Conservation (phyloP, 2,888 invertebrate species). For the Drosophila robusta region DNA sequence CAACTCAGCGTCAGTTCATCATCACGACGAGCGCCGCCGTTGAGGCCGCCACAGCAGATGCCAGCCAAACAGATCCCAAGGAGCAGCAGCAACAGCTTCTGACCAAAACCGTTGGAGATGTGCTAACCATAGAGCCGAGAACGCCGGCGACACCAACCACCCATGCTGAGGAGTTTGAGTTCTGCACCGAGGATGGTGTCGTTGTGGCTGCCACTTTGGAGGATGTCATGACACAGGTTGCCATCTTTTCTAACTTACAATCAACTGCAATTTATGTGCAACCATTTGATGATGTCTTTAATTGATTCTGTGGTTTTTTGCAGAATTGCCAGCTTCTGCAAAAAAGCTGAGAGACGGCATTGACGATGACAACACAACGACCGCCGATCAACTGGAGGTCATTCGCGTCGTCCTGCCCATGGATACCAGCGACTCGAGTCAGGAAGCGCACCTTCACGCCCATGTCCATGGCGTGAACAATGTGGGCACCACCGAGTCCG, state of each 20-base stretch:
- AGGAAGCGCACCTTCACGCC: slow-evolving; percentile 70
- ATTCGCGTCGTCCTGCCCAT: slow-evolving; percentile 83
- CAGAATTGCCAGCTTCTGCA: slow-evolving; percentile 74
- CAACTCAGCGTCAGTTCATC: slow-evolving; percentile 83
- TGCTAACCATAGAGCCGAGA: slow-evolving; percentile 61
- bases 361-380: slow-evolving; percentile 36
- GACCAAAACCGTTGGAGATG: slow-evolving; percentile 36
- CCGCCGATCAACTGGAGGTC: slow-evolving; percentile 74
- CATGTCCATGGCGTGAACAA: slow-evolving; percentile 63
- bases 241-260: not conserved
- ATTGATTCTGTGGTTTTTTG: slow-evolving; percentile 34
- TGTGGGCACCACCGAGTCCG: slow-evolving; percentile 52
- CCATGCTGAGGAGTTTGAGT: slow-evolving; percentile 68
- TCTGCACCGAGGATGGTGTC: slow-evolving; percentile 69
- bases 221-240: slow-evolving; percentile 82
- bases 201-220: slow-evolving; percentile 78
- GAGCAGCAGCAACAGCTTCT: slow-evolving; percentile 57
- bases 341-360: slow-evolving; percentile 78
- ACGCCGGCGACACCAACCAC: slow-evolving; percentile 42
- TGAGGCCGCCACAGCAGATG: slow-evolving; percentile 45
- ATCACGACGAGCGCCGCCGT: slow-evolving; percentile 74
- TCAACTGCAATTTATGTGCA: not conserved
- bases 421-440: slow-evolving; percentile 84
- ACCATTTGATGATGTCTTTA: slow-evolving; percentile 5
- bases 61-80: slow-evolving; percentile 61